phyloP scores from a whole-genome alignment of 1,140 invertebrate genomes.

The Holcopasites calliopsidis region DNA sequence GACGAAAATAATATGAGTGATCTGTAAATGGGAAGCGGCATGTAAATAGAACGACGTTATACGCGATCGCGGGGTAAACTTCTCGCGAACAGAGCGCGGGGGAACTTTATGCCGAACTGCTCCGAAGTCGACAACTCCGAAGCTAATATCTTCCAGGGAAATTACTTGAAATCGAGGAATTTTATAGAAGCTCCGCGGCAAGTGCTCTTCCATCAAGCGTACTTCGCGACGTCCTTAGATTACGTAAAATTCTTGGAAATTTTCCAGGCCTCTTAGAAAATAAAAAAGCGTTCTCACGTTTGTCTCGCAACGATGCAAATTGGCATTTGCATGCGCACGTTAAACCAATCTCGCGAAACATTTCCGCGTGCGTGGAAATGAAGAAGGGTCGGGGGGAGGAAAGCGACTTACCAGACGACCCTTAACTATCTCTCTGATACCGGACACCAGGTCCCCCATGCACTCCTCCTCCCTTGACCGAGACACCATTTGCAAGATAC shows the following conservation, averaged over 20 bases:
- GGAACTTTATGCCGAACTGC: not conserved
- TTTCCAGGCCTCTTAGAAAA: not conserved
- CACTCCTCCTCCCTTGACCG: slow-evolving; percentile 84
- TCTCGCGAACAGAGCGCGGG: not conserved
- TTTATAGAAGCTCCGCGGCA: not conserved
- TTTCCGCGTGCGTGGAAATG: too few species aligned
- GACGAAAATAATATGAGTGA: slow-evolving; percentile 4
- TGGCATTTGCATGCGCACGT: not conserved
- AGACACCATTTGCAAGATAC: slow-evolving; percentile 67
- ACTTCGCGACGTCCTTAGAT: not conserved
- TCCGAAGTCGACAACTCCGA: not conserved
- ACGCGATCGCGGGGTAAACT: not conserved
- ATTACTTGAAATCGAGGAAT: not conserved
- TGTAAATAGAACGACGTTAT: slow-evolving; percentile 18
- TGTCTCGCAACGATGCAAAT: not conserved
- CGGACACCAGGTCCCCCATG: slow-evolving; percentile 86
- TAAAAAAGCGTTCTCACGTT: not conserved
- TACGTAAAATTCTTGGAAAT: not conserved
- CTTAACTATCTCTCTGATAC: slow-evolving; percentile 89
- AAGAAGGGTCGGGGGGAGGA: not conserved
- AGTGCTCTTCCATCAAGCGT: not conserved
- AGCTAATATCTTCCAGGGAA: slow-evolving; percentile 18
- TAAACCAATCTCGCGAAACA: not conserved
- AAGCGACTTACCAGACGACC: slow-evolving; percentile 76
- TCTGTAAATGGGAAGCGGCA: not conserved